Evolutionary conservation across 2,113 vertebrate species (phyloP).

Genomic region (Gorilla gorilla): DNA sequence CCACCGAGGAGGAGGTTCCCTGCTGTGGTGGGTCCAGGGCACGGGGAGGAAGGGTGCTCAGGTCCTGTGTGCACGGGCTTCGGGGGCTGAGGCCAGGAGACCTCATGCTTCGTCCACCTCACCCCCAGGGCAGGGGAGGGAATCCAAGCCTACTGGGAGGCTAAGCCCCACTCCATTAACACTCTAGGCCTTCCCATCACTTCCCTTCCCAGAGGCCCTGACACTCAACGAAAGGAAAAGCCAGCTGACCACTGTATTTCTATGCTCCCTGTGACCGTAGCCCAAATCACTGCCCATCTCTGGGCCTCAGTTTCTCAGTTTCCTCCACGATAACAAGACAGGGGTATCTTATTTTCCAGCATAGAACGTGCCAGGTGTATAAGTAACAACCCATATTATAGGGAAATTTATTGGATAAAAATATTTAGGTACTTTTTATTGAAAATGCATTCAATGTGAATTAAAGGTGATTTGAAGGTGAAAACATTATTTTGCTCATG

Average conservation of each 20-base stretch:
- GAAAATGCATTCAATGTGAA: background rate
- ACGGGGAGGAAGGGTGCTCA: background rate
- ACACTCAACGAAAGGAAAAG: background rate
- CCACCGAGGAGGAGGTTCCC: constrained; percentile 89
- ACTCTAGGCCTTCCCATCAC: background rate
- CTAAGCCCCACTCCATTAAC: background rate
- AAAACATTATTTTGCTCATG: background rate
- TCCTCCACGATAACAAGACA: background rate
- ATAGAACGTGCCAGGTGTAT: background rate
- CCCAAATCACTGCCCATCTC: background rate
- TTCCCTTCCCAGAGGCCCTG: background rate
- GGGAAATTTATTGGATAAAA: background rate
- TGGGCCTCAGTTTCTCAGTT: background rate
- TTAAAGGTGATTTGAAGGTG: background rate
- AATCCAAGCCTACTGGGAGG: background rate
- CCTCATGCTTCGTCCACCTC: background rate
- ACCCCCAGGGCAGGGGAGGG: background rate
- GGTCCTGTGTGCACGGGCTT: rapidly evolving
- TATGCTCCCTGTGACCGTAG: background rate
- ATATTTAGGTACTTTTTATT: constrained; percentile 5
- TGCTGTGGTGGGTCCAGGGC: constrained; percentile 88
- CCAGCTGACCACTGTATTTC: background rate
- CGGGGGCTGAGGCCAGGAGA: rapidly evolving
- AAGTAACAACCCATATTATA: background rate
- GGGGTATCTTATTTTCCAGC: background rate